Conservation (phyloP, 2,888 invertebrate species). For the Amphimallon solstitiale region DNA sequence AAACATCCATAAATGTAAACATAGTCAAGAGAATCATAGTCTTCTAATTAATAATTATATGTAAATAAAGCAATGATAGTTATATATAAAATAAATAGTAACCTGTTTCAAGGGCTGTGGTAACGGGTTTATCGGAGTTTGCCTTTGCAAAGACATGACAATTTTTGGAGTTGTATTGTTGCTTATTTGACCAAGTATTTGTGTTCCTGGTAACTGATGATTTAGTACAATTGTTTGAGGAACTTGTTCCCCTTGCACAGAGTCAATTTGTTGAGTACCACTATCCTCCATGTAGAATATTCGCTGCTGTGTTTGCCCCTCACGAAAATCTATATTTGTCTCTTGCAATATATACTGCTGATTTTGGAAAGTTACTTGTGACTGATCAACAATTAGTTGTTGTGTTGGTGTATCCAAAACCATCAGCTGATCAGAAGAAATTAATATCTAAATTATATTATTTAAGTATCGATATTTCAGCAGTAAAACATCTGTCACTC, state of each 20-base stretch:
- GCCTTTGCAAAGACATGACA: constrained; percentile 38
- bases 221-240: constrained; percentile 55
- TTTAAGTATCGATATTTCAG: constrained; percentile 15
- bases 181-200: constrained; percentile 22
- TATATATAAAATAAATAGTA: constrained; percentile 6
- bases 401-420: constrained; percentile 63
- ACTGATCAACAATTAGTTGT: constrained; percentile 61
- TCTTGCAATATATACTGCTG: constrained; percentile 50
- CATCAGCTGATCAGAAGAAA: constrained; percentile 59
- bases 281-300: constrained; percentile 55
- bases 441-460: constrained; percentile 50
- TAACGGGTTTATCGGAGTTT: constrained; percentile 22
- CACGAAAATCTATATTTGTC: constrained; percentile 44
- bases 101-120: constrained; percentile 34
- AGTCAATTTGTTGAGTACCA: constrained; percentile 38
- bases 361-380: constrained; percentile 53
- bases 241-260: constrained; percentile 39
- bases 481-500: constrained; percentile 10
- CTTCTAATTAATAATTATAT: too few species aligned
- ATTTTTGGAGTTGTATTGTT: constrained; percentile 24
- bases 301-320: constrained; percentile 45
- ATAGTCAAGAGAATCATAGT: too few species aligned
- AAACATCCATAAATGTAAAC: too few species aligned
- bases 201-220: constrained; percentile 48
- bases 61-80: too few species aligned